phyloP scores from a whole-genome alignment of 2,113 vertebrate genomes.

The Irena cyanogastra region DNA sequence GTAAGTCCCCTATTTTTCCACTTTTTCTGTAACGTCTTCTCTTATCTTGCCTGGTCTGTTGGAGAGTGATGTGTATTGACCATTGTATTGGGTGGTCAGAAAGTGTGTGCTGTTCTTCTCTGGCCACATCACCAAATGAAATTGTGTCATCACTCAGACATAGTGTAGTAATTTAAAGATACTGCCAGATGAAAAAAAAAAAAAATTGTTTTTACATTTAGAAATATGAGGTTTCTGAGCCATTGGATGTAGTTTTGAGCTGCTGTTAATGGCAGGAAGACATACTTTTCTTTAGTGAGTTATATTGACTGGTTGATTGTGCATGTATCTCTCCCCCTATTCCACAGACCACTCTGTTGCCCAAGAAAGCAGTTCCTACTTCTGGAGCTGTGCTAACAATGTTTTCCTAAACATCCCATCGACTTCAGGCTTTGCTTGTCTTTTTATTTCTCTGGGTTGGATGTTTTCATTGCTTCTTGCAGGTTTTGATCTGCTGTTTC shows the following conservation, averaged over 20 bases:
- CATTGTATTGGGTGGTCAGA: background rate
- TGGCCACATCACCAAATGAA: background rate
- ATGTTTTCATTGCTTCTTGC: background rate
- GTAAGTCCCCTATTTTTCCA: background rate
- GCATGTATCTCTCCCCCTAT: background rate
- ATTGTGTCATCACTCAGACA: background rate
- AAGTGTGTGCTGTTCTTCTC: background rate
- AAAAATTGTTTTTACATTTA: too few species aligned
- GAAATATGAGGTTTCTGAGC: background rate
- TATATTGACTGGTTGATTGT: background rate
- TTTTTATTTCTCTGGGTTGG: background rate
- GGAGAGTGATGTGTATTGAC: rapidly evolving
- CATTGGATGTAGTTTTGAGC: background rate
- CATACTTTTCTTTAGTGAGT: background rate
- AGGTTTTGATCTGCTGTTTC: background rate
- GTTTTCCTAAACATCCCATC: background rate
- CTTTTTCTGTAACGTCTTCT: background rate
- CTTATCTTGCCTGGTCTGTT: background rate
- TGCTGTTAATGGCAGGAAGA: background rate
- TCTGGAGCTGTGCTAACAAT: background rate
- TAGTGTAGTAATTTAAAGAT: background rate
- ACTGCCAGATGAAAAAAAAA: too few species aligned
- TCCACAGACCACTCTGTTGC: background rate
- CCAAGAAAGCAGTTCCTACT: background rate
- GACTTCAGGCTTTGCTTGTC: background rate